A percentile compares a stretch with the other conserved stretches of the same genome.
Conservation (phyloP, 2,797 vertebrate species). For the Borostomias antarcticus region DNA sequence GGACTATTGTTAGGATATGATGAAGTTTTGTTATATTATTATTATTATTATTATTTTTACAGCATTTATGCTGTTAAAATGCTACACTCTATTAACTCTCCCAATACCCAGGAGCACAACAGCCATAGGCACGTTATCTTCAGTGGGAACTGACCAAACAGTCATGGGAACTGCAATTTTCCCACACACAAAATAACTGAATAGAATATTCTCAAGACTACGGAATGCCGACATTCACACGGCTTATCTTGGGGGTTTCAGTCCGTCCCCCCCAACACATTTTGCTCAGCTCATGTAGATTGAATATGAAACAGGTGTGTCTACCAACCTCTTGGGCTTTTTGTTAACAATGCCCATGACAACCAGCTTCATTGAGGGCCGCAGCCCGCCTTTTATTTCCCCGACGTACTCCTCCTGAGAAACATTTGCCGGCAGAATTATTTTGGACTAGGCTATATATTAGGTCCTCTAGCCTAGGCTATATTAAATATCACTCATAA, state of each 20-base stretch:
- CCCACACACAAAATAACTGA: conserved; percentile 9
- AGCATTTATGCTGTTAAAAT: too few relatives aligned
- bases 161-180: conserved; percentile 30
- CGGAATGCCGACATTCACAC: too few relatives aligned
- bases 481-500: background rate
- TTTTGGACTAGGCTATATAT: background rate
- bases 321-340: conserved; percentile 83
- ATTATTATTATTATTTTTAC: too few relatives aligned
- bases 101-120: conserved; percentile 18
- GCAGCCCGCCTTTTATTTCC: conserved; percentile 88
- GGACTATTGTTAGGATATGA: too few relatives aligned
- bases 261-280: too few relatives aligned
- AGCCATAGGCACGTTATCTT: conserved; percentile 25
- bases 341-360: conserved; percentile 87
- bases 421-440: background rate
- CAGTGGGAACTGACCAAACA: conserved; percentile 30
- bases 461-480: too few relatives aligned
- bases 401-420: conserved; percentile 84
- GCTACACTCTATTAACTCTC: background rate
- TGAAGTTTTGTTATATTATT: too few relatives aligned
- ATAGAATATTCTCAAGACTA: too few relatives aligned
- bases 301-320: background rate
- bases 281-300: background rate
- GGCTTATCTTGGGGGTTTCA: too few relatives aligned
- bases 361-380: conserved; percentile 88